phyloP scores from a whole-genome alignment of 2,888 invertebrate genomes.

The Hyppa rectilinea region DNA sequence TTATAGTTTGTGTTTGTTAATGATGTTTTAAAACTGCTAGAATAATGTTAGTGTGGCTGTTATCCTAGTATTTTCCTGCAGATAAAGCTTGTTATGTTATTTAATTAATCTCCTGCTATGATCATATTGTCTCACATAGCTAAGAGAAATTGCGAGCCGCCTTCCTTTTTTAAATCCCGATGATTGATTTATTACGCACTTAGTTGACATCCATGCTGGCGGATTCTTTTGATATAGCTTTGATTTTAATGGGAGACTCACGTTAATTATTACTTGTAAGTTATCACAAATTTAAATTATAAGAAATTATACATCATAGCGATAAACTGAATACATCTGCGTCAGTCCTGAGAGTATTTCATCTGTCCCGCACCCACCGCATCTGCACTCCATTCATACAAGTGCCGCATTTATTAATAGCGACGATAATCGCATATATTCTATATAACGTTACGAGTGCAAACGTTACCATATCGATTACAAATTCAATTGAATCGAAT shows the following conservation, averaged over 20 bases:
- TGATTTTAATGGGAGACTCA: not conserved
- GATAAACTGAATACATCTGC: constrained; percentile 26
- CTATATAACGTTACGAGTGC: constrained; percentile 29
- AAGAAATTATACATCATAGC: not conserved
- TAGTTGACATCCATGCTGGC: not conserved
- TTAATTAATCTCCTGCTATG: not conserved
- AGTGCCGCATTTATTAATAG: constrained; percentile 49
- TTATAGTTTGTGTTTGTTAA: not conserved
- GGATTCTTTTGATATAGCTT: not conserved
- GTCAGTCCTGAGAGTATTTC: constrained; percentile 32
- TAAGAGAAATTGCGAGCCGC: too few species aligned
- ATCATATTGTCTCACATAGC: not conserved
- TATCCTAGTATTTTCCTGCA: constrained; percentile 1
- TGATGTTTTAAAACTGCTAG: not conserved
- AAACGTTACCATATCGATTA: constrained; percentile 59
- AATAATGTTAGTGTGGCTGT: not conserved
- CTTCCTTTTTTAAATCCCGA: not conserved
- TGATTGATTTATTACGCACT: not conserved
- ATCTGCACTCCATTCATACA: constrained; percentile 52
- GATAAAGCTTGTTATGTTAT: not conserved
- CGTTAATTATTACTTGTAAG: not conserved
- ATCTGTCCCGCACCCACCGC: constrained; percentile 43
- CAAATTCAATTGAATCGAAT: constrained; percentile 50
- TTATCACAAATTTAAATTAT: not conserved
- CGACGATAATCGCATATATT: constrained; percentile 41